These are phyloP conservation scores for Chlorodrepanis virens DNA, from an alignment of 2,113 vertebrate species.

Conservation along the genomic window DNA sequence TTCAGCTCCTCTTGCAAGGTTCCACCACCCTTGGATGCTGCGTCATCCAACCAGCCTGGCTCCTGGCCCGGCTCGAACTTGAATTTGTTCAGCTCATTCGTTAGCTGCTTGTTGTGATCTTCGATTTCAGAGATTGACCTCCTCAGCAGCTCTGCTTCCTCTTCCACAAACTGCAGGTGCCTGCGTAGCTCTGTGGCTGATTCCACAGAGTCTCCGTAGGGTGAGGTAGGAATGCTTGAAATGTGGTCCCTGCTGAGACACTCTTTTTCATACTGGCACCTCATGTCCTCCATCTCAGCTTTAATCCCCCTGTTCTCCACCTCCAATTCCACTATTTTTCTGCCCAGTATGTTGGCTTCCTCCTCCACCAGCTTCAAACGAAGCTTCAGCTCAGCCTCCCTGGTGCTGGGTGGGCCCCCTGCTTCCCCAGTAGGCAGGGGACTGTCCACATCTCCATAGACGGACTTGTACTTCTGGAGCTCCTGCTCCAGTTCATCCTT, in stretches of 20 bases:
- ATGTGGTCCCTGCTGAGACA: constrained; percentile 85
- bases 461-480: constrained; percentile 92
- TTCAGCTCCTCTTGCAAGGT: constrained; percentile 91
- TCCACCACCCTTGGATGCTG: not conserved
- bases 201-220: constrained; percentile 86
- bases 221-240: constrained; percentile 90
- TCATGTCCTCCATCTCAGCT: constrained; percentile 93
- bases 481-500: constrained; percentile 95
- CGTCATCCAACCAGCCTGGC: constrained; percentile 63
- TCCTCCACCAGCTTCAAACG: constrained; percentile 95
- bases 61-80: constrained; percentile 85
- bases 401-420: constrained; percentile 90
- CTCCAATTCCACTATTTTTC: constrained; percentile 97
- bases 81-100: constrained; percentile 90
- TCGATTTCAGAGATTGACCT: constrained; percentile 94
- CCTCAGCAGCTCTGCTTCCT: constrained; percentile 92
- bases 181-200: constrained; percentile 88
- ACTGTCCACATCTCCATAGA: constrained; percentile 95
- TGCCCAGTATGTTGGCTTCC: constrained; percentile 94
- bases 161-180: constrained; percentile 96
- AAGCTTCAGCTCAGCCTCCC: constrained; percentile 93
- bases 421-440: constrained; percentile 85
- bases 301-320: constrained; percentile 96
- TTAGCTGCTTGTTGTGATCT: constrained; percentile 94
- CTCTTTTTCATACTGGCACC: constrained; percentile 89